A percentile compares a stretch with the other conserved stretches of the same genome.
These are phyloP conservation scores for Lycodopsis pacificus DNA, from an alignment of 2,797 vertebrate genomes.

Conservation along the genomic window DNA sequence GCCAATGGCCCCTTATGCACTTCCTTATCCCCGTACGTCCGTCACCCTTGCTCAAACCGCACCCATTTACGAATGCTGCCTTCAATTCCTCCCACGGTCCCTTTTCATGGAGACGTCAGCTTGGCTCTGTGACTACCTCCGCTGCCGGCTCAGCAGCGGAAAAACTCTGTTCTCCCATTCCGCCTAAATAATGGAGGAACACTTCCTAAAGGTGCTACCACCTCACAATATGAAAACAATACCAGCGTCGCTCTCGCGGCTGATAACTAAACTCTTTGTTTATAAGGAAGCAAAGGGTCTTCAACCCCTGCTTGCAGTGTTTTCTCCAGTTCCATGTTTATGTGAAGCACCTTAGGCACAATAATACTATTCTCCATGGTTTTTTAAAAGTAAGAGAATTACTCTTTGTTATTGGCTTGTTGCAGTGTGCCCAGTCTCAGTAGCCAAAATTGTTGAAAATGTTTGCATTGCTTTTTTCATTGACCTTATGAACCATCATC, in stretches of 20 bases:
- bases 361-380: not conserved
- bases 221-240: not conserved
- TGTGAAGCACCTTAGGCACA: not conserved
- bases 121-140: not conserved
- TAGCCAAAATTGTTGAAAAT: not conserved
- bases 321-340: not conserved
- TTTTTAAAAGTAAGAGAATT: not conserved
- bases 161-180: not conserved
- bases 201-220: not conserved
- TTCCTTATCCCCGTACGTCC: no score
- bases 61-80: no score
- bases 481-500: slow-evolving; percentile 2
- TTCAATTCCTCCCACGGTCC: no score
- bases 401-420: not conserved
- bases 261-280: not conserved
- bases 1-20: no score
- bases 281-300: not conserved
- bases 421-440: not conserved
- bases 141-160: not conserved
- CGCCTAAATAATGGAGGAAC: not conserved
- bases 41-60: no score
- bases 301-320: not conserved
- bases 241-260: not conserved
- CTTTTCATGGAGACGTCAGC: not conserved
- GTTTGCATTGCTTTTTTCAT: slow-evolving; percentile 11